phyloP scores from a whole-genome alignment of 2,113 vertebrate genomes.

The Festucalex cinctus region DNA sequence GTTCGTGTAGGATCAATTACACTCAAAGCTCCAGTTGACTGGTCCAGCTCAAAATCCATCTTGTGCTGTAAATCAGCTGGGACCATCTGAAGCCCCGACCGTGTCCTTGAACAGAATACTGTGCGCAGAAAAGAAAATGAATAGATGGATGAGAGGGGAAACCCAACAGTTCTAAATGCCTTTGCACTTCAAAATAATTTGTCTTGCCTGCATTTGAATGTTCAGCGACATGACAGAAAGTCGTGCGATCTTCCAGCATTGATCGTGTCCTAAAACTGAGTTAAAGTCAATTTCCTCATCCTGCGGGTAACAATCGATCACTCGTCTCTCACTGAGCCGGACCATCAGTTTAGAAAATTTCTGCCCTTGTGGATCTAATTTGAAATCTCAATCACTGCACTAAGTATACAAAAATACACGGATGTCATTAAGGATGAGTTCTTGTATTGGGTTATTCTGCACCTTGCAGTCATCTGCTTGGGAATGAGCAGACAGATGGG shows the following conservation, averaged over 20 bases:
- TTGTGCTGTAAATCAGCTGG: background rate
- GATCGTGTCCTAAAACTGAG: conserved; percentile 47
- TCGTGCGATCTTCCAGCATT: conserved; percentile 36
- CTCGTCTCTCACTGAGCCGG: conserved; percentile 14
- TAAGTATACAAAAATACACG: conserved; percentile 28
- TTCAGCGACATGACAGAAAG: background rate
- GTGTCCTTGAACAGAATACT: background rate
- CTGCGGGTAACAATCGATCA: conserved; percentile 51
- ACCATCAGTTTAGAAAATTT: conserved; percentile 52
- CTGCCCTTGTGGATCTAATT: conserved; percentile 45
- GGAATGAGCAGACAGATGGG: conserved; percentile 17
- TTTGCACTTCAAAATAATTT: background rate
- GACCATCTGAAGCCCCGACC: background rate
- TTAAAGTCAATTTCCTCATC: conserved; percentile 51
- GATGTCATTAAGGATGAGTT: conserved; percentile 7
- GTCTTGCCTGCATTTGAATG: conserved; percentile 23
- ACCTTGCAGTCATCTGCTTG: conserved; percentile 10
- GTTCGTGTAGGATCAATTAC: too few species aligned
- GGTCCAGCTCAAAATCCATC: background rate
- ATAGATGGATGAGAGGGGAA: background rate
- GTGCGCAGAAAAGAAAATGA: background rate
- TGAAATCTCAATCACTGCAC: conserved; percentile 30
- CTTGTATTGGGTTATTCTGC: conserved; percentile 15
- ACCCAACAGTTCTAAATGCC: background rate
- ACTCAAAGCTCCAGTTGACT: too few species aligned